Evolutionary conservation across 2,113 vertebrate species (phyloP).

Genomic region (Calidris pygmaea): DNA sequence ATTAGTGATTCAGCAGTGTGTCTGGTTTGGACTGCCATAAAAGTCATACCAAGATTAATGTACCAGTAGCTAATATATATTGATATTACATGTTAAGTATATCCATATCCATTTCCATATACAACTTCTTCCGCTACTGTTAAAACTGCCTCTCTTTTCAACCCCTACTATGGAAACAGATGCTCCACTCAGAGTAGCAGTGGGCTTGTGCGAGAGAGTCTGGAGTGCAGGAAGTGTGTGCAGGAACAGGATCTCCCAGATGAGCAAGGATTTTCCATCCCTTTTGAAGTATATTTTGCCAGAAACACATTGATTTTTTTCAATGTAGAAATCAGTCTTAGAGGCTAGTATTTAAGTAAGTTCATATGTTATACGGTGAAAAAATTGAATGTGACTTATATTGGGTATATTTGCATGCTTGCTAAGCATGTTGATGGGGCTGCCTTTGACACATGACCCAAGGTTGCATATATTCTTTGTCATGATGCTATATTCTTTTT

Average conservation of each 20-base stretch:
- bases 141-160: not conserved
- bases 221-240: not conserved
- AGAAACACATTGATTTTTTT: not conserved
- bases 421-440: not conserved
- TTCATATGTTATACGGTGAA: not conserved
- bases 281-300: not conserved
- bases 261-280: not conserved
- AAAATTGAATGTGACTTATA: not conserved
- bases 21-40: not conserved
- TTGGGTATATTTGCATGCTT: not conserved
- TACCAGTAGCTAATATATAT: not conserved
- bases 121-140: not conserved
- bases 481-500: not conserved
- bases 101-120: not conserved
- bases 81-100: rapidly evolving
- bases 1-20: not conserved
- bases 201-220: not conserved
- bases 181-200: not conserved
- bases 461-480: not conserved
- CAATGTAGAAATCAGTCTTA: not conserved
- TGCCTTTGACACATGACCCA: not conserved
- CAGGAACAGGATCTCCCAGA: not conserved
- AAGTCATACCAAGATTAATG: not conserved
- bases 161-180: not conserved
- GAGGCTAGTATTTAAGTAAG: not conserved